A percentile compares a stretch with the other conserved stretches of the same genome.
Conservation (phyloP, 2,888 invertebrate species). For the Ischnura elegans region DNA sequence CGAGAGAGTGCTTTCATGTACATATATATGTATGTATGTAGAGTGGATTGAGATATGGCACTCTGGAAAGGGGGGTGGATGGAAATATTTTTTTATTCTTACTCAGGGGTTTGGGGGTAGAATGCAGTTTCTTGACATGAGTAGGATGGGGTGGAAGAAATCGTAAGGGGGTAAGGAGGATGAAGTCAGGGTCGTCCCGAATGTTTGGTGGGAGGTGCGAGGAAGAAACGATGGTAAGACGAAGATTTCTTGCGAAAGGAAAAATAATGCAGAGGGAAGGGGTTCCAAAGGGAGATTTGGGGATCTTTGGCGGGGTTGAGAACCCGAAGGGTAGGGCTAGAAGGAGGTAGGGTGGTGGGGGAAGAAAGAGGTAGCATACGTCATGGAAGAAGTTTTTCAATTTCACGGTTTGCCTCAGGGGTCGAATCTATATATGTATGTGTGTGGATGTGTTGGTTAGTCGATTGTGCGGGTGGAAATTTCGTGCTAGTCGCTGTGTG, state of each 20-base stretch:
- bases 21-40: no score
- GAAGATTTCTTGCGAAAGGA: neutral
- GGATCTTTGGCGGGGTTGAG: neutral
- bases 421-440: constrained; percentile 54
- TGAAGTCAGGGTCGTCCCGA: neutral
- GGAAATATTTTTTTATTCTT: no score
- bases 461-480: neutral
- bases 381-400: constrained; percentile 57
- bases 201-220: neutral
- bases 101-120: no score
- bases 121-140: neutral
- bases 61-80: no score
- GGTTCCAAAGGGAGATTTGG: neutral
- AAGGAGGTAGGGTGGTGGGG: neutral
- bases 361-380: neutral
- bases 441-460: constrained; percentile 24
- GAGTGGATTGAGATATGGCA: no score
- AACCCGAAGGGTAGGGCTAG: neutral
- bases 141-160: neutral
- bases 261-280: neutral
- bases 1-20: no score
- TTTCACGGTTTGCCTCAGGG: constrained; percentile 63
- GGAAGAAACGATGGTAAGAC: neutral
- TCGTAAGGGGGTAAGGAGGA: neutral
- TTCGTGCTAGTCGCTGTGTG: neutral